Base-by-base conservation (phyloP, 2,113 vertebrate species). In the Perca fluviatilis region DNA sequence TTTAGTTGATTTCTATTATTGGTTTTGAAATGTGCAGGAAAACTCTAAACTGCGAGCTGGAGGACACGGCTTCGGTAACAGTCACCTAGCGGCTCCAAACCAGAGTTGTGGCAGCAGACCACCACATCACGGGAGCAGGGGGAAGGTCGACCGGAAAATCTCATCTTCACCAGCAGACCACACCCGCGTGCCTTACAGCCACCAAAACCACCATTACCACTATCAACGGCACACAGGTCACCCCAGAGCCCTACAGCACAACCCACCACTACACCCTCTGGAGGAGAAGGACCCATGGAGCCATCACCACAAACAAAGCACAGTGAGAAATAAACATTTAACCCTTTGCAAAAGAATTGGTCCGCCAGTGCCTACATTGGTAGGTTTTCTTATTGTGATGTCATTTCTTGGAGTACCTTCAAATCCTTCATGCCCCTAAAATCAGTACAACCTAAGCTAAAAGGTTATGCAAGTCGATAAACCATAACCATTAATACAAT, bases 111-210 rank as follows among this genome's bases (percentile, higher is more conserved):
- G 88, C 88, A 83, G 79, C 86, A 90, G 90, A 74, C 77, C 85
- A 57, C 83, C 70, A 6, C 86, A 90, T 79, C 88, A 88, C 11
- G 93, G 89, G 86, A 81, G 81, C 88, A 93, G 91, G 86, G 93
- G 83, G 87, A 93, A 87, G 77, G 82, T 85, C 18, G 90, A 90
- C 71, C 91, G 89, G 69, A 93, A 95, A 93, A 86, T 92, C 88
- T 92, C 88, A 79, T 94, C 94, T 91, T 95, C 96, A 97, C 97
- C 97, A 97, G 97, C 96, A 97, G 95, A 96, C 95, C 95, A 95
- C 93, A 95, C 96, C 95, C 95, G 96, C 92, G 96, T 97, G 97
- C 97, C 97, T 97, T 97, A 97, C 86, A 95, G 92, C 90, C 94
- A 92, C 93, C 95, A 95, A 93, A 91, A 95, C 91, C 95, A 95